Base-by-base conservation (phyloP, 2,888 invertebrate species). In the Drepanosiphum platanoidis region DNA sequence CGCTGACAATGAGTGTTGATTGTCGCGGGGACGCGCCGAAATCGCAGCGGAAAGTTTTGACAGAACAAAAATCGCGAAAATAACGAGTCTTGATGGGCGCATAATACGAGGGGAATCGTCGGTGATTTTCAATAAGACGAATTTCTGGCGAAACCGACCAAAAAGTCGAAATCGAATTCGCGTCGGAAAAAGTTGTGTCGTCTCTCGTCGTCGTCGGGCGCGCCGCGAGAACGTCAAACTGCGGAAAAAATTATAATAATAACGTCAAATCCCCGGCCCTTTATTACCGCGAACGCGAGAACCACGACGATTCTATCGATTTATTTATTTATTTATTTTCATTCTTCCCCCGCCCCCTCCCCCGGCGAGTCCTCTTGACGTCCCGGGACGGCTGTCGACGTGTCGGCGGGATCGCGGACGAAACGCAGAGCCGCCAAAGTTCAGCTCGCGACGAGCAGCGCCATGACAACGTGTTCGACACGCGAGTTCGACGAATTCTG, bases 1-100 rank as follows among this genome's bases (percentile, higher is more conserved):
- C 42, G 22, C 58, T n/a, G 58, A 83, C 83, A 83, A 83, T 83
- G 18, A 66, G 18, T 34, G 22, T 52, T 80, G 80, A 80, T 80
- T 80, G 36, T 70, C 5, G 39, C 15, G 11, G 70, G 34, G 58
- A 61, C 32, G 39, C 3, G 39, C 3, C 4, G 22, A 36, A 71
- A 80, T 22, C 32, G 18, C 4, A 11, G 74, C 34, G 11, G 34
- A 72, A 36, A 80, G 68, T 70, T 52, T 70, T 9, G n/a, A 18
- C 36, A 11, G 58, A 22, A 30, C 34, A 22, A 68, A 34, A 68
- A 68, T 8, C 4, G 22, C 34, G 58, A 36, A 27, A n/a, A 46
- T 1, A 13, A 66, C 46, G n/a, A 34, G 22, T 64, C 27, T 77
- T 39, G 8, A 15, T 39, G 58, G 8, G 15, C 46, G 30, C 30